These are phyloP conservation scores for Whitmania pigra DNA, from an alignment of 1,140 invertebrate species.

Conservation along the genomic window DNA sequence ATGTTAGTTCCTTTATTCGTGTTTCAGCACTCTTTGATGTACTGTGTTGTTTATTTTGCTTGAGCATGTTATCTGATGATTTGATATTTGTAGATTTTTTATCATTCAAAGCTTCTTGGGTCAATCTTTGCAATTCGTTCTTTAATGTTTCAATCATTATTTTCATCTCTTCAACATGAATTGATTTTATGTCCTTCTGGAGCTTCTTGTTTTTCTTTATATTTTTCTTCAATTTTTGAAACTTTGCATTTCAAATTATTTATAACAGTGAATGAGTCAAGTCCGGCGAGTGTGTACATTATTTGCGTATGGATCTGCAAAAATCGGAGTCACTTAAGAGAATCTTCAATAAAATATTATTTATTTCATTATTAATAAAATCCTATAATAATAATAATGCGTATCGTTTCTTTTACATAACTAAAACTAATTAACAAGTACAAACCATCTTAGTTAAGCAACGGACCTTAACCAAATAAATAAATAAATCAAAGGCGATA, in stretches of 20 bases:
- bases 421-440: no score
- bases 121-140: slow-evolving; percentile 3
- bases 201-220: slow-evolving; percentile 2
- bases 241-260: slow-evolving; percentile 6
- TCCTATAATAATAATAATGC: no score
- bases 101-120: not conserved
- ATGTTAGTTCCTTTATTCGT: not conserved
- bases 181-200: not conserved
- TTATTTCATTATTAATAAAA: no score
- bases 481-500: no score
- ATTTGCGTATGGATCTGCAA: no score
- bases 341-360: no score
- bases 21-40: not conserved
- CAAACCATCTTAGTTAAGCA: no score
- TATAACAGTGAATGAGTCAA: not conserved
- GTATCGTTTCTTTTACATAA: no score
- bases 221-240: slow-evolving; percentile 8
- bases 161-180: not conserved
- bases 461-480: no score
- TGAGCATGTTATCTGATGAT: not conserved
- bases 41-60: not conserved
- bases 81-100: not conserved
- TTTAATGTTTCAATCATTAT: not conserved
- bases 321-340: no score
- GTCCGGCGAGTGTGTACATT: no score